phyloP scores from a whole-genome alignment of 2,113 vertebrate species.

The Acanthisitta chloris region DNA sequence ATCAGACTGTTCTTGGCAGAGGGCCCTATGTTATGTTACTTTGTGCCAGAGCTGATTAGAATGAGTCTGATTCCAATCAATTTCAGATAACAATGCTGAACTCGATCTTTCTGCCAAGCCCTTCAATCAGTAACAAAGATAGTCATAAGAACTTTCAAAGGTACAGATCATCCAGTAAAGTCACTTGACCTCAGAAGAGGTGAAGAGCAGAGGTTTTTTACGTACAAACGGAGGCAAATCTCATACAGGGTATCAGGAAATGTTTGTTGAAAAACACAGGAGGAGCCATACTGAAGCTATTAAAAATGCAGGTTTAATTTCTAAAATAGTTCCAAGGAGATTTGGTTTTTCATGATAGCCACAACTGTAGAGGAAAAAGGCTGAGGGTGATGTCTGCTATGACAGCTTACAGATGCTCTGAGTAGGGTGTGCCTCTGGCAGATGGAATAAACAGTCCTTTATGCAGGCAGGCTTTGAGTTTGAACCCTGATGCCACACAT shows the following conservation, averaged over 20 bases:
- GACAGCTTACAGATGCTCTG: background rate
- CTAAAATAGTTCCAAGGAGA: background rate
- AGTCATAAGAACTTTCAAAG: slow-evolving; percentile 22
- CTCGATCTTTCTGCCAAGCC: background rate
- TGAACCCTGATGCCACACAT: background rate
- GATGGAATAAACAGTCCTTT: background rate
- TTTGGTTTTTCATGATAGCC: background rate
- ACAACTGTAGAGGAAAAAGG: background rate
- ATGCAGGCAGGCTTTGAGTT: background rate
- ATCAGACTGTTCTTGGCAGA: slow-evolving; percentile 50
- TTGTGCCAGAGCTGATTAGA: slow-evolving; percentile 44
- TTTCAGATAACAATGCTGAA: slow-evolving; percentile 29
- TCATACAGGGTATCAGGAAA: background rate
- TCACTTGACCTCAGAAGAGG: background rate
- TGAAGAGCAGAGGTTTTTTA: background rate
- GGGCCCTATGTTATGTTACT: background rate
- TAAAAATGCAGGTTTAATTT: slow-evolving; percentile 43
- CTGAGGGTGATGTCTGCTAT: background rate
- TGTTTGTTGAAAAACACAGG: background rate
- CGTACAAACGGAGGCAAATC: background rate
- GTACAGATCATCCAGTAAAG: background rate
- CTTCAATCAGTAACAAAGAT: background rate
- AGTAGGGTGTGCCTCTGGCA: background rate
- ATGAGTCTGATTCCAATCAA: slow-evolving; percentile 35
- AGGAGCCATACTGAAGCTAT: background rate